phyloP scores from a whole-genome alignment of 2,113 vertebrate species.

The Sylvia atricapilla region DNA sequence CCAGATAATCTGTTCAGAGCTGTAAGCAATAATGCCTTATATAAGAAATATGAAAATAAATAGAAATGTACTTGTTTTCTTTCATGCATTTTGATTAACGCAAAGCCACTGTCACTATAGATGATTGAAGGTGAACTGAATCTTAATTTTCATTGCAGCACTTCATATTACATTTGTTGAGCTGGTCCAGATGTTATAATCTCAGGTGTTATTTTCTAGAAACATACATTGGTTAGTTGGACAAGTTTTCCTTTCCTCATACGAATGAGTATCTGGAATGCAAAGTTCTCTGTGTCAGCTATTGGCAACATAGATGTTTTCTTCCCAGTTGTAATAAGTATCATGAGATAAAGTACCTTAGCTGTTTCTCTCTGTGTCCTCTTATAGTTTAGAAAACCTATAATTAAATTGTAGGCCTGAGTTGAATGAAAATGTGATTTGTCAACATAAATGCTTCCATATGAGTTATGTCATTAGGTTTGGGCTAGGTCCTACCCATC shows the following conservation, averaged over 20 bases:
- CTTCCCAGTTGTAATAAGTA: neutral
- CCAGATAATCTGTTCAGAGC: neutral
- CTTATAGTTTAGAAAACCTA: neutral
- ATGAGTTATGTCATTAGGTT: neutral
- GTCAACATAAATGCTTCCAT: neutral
- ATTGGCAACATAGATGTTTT: fast-evolving
- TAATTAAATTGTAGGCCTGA: neutral
- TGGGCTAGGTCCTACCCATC: neutral
- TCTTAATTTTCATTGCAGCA: neutral
- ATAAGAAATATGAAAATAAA: neutral
- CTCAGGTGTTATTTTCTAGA: neutral
- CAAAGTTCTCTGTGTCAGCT: neutral
- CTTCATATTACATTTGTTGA: neutral
- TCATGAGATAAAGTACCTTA: neutral
- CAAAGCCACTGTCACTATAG: neutral
- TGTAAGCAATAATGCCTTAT: neutral
- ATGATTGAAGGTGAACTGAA: neutral
- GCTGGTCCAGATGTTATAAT: neutral
- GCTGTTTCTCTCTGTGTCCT: neutral
- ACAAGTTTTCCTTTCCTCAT: neutral
- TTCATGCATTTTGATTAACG: neutral
- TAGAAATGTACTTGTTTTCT: neutral
- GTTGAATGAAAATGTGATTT: neutral
- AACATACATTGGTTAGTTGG: neutral
- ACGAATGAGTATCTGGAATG: neutral